Evolutionary conservation across 2,888 invertebrate genomes (phyloP).

Genomic region (Petrophora chlorosata): DNA sequence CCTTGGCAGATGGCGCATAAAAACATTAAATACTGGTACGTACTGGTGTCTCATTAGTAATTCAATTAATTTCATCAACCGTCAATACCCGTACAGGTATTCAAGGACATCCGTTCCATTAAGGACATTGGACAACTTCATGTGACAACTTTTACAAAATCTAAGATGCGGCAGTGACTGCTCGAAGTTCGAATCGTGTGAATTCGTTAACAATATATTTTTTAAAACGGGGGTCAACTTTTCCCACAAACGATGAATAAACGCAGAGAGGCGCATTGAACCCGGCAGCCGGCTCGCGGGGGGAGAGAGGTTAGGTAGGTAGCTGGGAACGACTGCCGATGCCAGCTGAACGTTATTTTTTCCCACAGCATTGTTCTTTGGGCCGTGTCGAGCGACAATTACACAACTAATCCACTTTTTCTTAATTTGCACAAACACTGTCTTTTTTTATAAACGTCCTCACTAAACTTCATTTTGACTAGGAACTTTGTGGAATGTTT

Average conservation of each 20-base stretch:
- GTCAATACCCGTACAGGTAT: conserved; percentile 10
- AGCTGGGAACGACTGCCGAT: conserved; percentile 82
- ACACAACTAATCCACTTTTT: conserved; percentile 58
- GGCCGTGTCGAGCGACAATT: conserved; percentile 75
- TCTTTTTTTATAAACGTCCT: conserved; percentile 36
- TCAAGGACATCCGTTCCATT: conserved; percentile 20
- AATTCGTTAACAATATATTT: conserved; percentile 82
- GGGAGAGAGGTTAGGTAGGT: conserved; percentile 78
- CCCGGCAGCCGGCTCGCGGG: conserved; percentile 79
- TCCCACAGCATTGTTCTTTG: conserved; percentile 84
- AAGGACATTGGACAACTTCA: conserved; percentile 10
- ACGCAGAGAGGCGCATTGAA: conserved; percentile 83
- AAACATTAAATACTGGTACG: conserved; percentile 45
- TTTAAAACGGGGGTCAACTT: conserved; percentile 82
- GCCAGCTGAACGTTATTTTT: conserved; percentile 85
- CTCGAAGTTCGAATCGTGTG: conserved; percentile 72
- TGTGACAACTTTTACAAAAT: conserved; percentile 35
- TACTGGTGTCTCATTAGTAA: conserved; percentile 48
- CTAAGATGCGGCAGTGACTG: conserved; percentile 68
- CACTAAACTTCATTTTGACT: conserved; percentile 69
- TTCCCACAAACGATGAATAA: conserved; percentile 84
- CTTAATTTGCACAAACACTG: conserved; percentile 56
- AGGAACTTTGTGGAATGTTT: conserved; percentile 63
- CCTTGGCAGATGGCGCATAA: conserved; percentile 66
- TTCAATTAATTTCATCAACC: conserved; percentile 35